phyloP scores from a whole-genome alignment of 2,888 invertebrate genomes.

The Spodoptera exigua region DNA sequence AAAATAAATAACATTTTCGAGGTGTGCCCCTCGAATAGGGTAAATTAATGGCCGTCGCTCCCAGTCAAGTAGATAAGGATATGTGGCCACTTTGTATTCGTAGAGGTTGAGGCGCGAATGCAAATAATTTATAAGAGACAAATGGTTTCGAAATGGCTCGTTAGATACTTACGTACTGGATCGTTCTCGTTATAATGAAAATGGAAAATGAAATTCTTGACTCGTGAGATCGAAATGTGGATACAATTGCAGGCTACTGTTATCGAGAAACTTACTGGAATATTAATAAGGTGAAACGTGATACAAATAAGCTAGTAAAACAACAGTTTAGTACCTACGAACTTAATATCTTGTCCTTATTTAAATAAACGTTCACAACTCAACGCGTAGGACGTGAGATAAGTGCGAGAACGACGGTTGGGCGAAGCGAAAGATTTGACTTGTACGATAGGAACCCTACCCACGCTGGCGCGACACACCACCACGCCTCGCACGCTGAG shows the following conservation, averaged over 20 bases:
- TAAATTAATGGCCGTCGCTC: constrained; percentile 55
- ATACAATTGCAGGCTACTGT: constrained; percentile 5
- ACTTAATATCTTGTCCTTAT: constrained; percentile 48
- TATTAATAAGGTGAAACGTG: constrained; percentile 34
- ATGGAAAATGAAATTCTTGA: constrained; percentile 11
- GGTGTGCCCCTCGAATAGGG: constrained; percentile 41
- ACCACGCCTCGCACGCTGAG: constrained; percentile 58
- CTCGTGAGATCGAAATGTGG: constrained; percentile 1
- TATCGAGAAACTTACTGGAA: constrained; percentile 18
- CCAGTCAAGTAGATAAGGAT: constrained; percentile 48
- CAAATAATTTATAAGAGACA: constrained; percentile 49
- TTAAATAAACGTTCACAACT: constrained; percentile 53
- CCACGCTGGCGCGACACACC: constrained; percentile 70
- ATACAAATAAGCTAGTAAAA: constrained; percentile 16
- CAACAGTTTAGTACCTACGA: constrained; percentile 40
- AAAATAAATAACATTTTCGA: constrained; percentile 63
- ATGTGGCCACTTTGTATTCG: constrained; percentile 44
- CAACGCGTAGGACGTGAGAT: constrained; percentile 59
- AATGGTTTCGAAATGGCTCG: constrained; percentile 28
- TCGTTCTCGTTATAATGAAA: constrained; percentile 25
- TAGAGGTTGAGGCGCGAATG: constrained; percentile 28
- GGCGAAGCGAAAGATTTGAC: constrained; percentile 55
- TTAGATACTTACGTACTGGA: constrained; percentile 15
- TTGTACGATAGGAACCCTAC: constrained; percentile 59
- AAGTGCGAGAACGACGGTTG: constrained; percentile 52